phyloP scores from a whole-genome alignment of 2,113 vertebrate genomes.

The Accipiter cooperii region DNA sequence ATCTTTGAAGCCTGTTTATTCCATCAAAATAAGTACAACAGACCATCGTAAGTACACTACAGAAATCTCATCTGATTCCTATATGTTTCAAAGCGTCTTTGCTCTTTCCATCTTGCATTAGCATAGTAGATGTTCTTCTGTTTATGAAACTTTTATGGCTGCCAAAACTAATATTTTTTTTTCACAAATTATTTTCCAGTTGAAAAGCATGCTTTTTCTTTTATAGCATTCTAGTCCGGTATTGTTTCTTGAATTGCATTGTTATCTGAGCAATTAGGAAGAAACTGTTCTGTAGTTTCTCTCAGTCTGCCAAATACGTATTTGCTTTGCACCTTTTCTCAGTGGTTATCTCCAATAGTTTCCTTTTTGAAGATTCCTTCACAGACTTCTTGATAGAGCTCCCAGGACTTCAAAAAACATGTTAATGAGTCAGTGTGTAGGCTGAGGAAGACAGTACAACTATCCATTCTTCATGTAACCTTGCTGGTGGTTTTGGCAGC shows the following conservation, averaged over 20 bases:
- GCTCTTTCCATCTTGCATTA: background rate
- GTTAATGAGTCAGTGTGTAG: conserved; percentile 11
- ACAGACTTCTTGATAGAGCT: background rate
- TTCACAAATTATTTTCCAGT: background rate
- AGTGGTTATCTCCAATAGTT: background rate
- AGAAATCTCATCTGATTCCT: background rate
- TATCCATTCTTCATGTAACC: background rate
- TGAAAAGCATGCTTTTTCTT: background rate
- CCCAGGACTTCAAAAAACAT: background rate
- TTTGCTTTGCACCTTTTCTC: background rate
- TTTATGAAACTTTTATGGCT: background rate
- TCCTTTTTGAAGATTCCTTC: conserved; percentile 19
- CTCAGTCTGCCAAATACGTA: background rate
- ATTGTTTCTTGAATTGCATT: background rate
- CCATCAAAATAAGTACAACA: background rate
- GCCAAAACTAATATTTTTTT: background rate
- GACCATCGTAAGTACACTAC: background rate
- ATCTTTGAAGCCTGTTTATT: background rate
- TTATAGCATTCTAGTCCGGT: background rate
- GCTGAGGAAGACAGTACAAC: background rate
- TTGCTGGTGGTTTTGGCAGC: background rate
- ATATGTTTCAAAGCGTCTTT: background rate
- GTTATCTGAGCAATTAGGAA: background rate
- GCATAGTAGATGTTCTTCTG: background rate
- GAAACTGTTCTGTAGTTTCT: background rate